phyloP scores from a whole-genome alignment of 2,797 vertebrate genomes.

The Thalassophryne amazonica region DNA sequence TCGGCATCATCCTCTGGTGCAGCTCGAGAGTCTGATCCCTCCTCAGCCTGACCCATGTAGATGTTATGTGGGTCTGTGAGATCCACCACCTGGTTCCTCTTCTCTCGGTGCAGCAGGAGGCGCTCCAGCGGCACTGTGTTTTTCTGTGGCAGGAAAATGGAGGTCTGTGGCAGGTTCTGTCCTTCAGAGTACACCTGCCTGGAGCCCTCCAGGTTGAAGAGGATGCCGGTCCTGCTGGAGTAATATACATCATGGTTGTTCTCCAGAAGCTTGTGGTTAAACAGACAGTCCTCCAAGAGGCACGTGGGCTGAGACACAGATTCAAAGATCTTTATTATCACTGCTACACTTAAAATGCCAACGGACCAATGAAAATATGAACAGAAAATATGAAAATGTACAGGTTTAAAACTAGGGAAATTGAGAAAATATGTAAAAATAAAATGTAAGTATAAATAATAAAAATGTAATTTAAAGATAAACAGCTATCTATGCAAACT shows the following conservation, averaged over 20 bases:
- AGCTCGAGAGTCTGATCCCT: slow-evolving; percentile 74
- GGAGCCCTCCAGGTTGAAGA: slow-evolving; percentile 87
- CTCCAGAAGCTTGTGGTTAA: slow-evolving; percentile 88
- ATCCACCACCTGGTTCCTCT: slow-evolving; percentile 76
- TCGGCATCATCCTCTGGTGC: slow-evolving; percentile 65
- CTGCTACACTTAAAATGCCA: no score
- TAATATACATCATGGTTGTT: slow-evolving; percentile 91
- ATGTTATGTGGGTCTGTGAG: slow-evolving; percentile 67
- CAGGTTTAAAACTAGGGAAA: no score
- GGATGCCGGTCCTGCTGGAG: slow-evolving; percentile 81
- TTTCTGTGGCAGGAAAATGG: slow-evolving; percentile 88
- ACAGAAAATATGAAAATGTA: no score
- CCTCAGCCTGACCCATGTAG: slow-evolving; percentile 41
- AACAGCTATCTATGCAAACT: no score
- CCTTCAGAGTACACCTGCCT: slow-evolving; percentile 79
- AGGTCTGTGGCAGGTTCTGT: slow-evolving; percentile 85
- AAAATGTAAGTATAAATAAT: no score
- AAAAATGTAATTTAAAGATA: no score
- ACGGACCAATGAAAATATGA: no score
- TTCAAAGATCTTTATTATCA: no score
- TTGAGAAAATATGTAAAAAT: no score
- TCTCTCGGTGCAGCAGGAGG: slow-evolving; percentile 83
- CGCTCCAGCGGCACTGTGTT: slow-evolving; percentile 88
- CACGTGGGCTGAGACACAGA: slow-evolving; percentile 78
- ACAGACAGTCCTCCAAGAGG: slow-evolving; percentile 83